Conservation (phyloP, 1,140 invertebrate species). For the Heliconius hewitsoni region DNA sequence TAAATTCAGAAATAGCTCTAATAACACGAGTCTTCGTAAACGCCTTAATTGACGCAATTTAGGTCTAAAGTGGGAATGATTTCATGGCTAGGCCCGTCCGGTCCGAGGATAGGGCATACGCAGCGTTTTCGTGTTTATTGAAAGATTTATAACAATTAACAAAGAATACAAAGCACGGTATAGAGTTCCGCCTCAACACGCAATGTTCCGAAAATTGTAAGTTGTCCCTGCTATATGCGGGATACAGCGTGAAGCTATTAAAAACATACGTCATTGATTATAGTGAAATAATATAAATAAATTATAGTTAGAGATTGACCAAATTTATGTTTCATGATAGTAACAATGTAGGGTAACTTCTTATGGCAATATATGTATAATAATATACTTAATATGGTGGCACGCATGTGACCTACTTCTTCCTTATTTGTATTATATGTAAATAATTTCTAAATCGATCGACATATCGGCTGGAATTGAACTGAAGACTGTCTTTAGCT, state of each 20-base stretch:
- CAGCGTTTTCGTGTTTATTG: background rate
- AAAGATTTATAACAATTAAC: background rate
- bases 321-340: background rate
- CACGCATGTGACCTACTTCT: background rate
- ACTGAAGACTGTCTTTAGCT: no score
- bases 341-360: background rate
- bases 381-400: background rate
- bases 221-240: no score
- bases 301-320: background rate
- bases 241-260: no score
- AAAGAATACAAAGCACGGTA: background rate
- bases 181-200: no score
- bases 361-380: background rate
- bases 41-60: conserved; percentile 47
- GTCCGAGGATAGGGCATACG: conserved; percentile 12
- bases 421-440: background rate
- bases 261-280: no score
- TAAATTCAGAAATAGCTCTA: background rate
- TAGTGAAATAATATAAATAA: no score
- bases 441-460: background rate
- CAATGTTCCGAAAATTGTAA: no score
- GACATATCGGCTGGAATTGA: background rate
- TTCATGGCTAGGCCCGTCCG: conserved; percentile 18
- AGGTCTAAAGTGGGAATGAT: conserved; percentile 35
- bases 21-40: conserved; percentile 25